Evolutionary conservation across 1,140 invertebrate genomes (phyloP).

Genomic region (Apocrypta bakeri): DNA sequence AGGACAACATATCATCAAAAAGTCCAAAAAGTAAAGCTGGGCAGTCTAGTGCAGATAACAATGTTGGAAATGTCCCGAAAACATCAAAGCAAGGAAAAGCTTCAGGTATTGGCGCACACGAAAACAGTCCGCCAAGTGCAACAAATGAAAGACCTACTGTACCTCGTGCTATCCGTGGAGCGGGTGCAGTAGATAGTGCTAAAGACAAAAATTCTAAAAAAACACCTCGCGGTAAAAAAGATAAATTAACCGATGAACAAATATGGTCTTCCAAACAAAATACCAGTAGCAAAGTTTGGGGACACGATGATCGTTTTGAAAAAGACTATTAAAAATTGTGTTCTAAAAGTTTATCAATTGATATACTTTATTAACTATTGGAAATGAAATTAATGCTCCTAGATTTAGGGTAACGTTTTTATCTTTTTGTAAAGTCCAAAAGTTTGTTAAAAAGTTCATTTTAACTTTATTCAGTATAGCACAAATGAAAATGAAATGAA

Average conservation of each 20-base stretch:
- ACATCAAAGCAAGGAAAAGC: conserved; percentile 23
- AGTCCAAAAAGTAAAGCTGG: conserved; percentile 8
- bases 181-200: conserved; percentile 46
- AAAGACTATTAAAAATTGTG: conserved; percentile 50
- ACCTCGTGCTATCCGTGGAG: conserved; percentile 56
- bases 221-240: conserved; percentile 46
- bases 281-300: conserved; percentile 53
- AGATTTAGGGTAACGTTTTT: background rate
- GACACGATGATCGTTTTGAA: conserved; percentile 56
- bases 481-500: background rate
- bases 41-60: background rate
- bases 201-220: conserved; percentile 50
- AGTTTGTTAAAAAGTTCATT: no score
- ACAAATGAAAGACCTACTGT: conserved; percentile 37
- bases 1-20: background rate
- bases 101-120: background rate
- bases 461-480: background rate
- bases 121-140: conserved; percentile 31
- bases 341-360: background rate
- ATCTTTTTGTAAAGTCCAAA: background rate
- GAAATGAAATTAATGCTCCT: background rate
- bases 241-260: conserved; percentile 52
- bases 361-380: background rate
- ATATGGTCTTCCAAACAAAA: conserved; percentile 52
- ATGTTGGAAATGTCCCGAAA: conserved; percentile 40